Conservation (phyloP, 1,140 invertebrate genomes). For the Caenorhabditis remanei region DNA sequence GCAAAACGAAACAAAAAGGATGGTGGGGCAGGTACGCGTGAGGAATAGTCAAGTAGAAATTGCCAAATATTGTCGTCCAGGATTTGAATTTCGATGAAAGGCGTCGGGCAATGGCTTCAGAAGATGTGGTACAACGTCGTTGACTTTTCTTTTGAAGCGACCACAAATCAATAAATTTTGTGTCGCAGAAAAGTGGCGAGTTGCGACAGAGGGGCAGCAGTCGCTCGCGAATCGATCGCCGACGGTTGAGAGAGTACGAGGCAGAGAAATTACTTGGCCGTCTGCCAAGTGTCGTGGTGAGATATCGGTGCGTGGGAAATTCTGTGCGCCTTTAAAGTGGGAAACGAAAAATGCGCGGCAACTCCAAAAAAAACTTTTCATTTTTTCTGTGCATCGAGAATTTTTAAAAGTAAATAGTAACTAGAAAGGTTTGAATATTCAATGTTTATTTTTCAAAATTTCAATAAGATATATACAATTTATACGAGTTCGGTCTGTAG, state of each 20-base stretch:
- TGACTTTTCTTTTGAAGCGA: neutral
- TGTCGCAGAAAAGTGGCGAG: conserved; percentile 29
- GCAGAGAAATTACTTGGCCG: neutral
- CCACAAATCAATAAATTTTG: conserved; percentile 54
- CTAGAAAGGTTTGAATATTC: neutral
- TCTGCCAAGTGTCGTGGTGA: conserved; percentile 33
- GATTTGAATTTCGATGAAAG: conserved; percentile 24
- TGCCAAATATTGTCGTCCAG: conserved; percentile 47
- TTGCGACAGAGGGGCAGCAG: conserved; percentile 5
- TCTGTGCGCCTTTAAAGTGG: conserved; percentile 9
- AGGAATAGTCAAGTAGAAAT: conserved; percentile 49
- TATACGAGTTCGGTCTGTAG: conserved; percentile 34
- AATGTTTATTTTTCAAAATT: conserved; percentile 5
- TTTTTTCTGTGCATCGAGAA: neutral
- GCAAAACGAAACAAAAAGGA: conserved; percentile 43
- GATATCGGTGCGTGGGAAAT: neutral
- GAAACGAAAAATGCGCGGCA: neutral
- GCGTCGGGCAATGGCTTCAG: conserved; percentile 32
- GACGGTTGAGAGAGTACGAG: conserved; percentile 2
- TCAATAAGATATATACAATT: neutral
- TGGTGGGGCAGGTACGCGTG: conserved; percentile 8
- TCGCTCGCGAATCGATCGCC: conserved; percentile 10
- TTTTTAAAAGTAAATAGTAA: too few relatives aligned
- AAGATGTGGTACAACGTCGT: conserved; percentile 1
- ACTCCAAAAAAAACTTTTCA: neutral